These are phyloP conservation scores for Pseudolycoriella hygida DNA, from an alignment of 2,888 invertebrate genomes.

Conservation along the genomic window DNA sequence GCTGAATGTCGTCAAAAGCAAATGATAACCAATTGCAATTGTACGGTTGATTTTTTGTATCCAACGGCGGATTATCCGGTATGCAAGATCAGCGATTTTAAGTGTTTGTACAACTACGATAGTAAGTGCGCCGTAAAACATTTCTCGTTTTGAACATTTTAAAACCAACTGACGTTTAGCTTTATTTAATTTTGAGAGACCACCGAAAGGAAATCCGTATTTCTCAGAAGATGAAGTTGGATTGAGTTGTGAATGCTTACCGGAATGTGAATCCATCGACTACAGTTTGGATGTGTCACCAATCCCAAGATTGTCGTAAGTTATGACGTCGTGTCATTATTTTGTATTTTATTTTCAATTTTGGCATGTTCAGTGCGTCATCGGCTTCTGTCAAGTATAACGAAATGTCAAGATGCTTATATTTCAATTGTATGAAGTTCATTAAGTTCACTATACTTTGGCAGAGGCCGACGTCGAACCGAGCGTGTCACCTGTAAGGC, in stretches of 20 bases:
- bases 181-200: conserved; percentile 6
- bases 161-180: not conserved
- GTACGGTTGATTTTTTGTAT: not conserved
- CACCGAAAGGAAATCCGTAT: not conserved
- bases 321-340: too few relatives aligned
- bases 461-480: too few relatives aligned
- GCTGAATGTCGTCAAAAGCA: conserved; percentile 5
- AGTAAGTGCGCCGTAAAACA: too few relatives aligned
- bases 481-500: too few relatives aligned
- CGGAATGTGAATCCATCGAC: conserved; percentile 5
- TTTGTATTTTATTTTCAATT: too few relatives aligned
- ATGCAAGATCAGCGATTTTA: conserved; percentile 3
- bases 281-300: conserved; percentile 4
- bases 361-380: too few relatives aligned
- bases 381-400: too few relatives aligned
- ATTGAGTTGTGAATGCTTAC: conserved; percentile 5
- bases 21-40: conserved; percentile 2
- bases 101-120: conserved; percentile 4
- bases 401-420: too few relatives aligned
- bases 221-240: conserved; percentile 7
- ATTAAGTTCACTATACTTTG: too few relatives aligned
- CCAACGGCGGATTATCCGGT: conserved; percentile 1
- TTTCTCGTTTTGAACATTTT: not conserved
- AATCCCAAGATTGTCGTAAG: conserved; percentile 2
- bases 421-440: too few relatives aligned